These are phyloP conservation scores for Cardiocondyla obscurior DNA, from an alignment of 1,140 invertebrate species.

Conservation along the genomic window DNA sequence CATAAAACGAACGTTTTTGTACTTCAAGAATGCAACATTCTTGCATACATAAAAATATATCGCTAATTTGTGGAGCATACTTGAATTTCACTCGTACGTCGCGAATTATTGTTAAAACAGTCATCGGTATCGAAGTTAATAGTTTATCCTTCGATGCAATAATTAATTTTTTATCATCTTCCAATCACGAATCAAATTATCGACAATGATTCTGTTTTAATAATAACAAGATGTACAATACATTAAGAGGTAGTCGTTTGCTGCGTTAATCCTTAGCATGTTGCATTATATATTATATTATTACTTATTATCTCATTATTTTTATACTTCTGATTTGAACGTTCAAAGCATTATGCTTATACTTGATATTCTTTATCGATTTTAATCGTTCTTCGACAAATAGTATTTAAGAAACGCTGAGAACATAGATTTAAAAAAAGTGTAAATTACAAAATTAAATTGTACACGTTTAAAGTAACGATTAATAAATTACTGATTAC, in stretches of 20 bases:
- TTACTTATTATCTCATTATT: slow-evolving; percentile 9
- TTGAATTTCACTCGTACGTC: slow-evolving; percentile 12
- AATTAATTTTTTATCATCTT: neutral
- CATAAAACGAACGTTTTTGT: slow-evolving; percentile 27
- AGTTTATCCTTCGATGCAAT: neutral
- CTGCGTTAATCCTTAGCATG: slow-evolving; percentile 42
- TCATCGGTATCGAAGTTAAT: neutral
- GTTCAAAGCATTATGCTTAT: neutral
- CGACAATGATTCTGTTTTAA: neutral
- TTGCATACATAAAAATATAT: slow-evolving; percentile 40
- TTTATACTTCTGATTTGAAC: slow-evolving; percentile 27
- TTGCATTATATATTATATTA: slow-evolving; percentile 6
- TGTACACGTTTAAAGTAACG: no score
- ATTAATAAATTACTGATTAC: no score
- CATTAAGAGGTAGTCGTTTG: slow-evolving; percentile 25
- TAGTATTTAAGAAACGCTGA: neutral
- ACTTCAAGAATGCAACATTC: neutral
- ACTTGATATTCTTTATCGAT: neutral
- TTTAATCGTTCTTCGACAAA: neutral
- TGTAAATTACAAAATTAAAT: neutral
- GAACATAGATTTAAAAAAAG: neutral
- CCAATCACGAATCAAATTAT: neutral
- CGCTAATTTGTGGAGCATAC: slow-evolving; percentile 3
- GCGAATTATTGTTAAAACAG: slow-evolving; percentile 18
- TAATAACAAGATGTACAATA: slow-evolving; percentile 22